Evolutionary conservation across 2,113 vertebrate genomes (phyloP).

Genomic region (Setophaga coronata): DNA sequence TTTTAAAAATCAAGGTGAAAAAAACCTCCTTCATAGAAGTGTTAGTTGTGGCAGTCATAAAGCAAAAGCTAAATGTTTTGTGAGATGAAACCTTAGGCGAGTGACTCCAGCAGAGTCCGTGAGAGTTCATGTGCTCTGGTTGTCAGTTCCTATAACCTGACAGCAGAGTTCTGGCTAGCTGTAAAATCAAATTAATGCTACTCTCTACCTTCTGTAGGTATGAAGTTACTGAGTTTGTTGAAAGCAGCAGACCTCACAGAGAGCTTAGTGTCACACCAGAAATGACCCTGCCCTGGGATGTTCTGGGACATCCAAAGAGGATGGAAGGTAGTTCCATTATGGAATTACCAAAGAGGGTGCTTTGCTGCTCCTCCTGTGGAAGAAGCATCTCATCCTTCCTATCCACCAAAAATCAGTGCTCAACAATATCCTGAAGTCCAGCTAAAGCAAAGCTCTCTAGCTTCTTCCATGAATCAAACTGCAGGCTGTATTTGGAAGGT

Average conservation of each 20-base stretch:
- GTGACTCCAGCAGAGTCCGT: neutral
- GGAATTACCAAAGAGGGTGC: neutral
- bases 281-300: neutral
- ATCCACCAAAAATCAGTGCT: neutral
- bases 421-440: neutral
- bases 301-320: neutral
- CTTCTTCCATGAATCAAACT: slow-evolving; percentile 36
- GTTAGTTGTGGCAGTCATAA: neutral
- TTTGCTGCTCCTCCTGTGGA: neutral
- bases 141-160: neutral
- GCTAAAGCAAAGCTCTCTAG: neutral
- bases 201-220: neutral
- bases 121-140: neutral
- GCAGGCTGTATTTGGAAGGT: neutral
- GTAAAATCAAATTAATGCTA: neutral
- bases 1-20: neutral
- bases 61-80: neutral
- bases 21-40: neutral
- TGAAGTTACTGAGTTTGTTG: neutral
- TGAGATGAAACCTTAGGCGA: neutral
- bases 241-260: neutral
- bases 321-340: neutral
- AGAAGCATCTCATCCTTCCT: neutral
- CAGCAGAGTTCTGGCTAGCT: neutral
- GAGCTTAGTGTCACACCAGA: neutral